These are phyloP conservation scores for Scylla paramamosain DNA, from an alignment of 1,140 invertebrate genomes.

Conservation along the genomic window DNA sequence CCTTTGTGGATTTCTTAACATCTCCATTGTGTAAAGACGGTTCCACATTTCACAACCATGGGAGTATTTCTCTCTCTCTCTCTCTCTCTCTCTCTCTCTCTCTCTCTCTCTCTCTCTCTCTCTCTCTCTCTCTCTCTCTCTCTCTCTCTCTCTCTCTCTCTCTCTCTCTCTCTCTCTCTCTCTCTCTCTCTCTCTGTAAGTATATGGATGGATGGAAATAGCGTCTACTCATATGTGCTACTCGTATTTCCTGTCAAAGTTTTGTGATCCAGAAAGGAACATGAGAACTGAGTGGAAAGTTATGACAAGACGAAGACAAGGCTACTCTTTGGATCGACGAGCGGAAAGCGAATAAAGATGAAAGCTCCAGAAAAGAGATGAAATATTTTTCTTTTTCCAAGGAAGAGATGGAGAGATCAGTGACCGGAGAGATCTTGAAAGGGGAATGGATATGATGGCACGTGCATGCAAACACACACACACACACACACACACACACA, in stretches of 20 bases:
- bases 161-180: too few species aligned
- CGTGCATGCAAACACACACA: constrained; percentile 31
- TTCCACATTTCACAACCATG: not conserved
- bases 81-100: not conserved
- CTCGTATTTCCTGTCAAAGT: too few species aligned
- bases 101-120: not conserved
- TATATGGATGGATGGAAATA: too few species aligned
- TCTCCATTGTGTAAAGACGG: not conserved
- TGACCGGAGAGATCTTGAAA: not conserved
- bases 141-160: too few species aligned
- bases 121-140: not conserved
- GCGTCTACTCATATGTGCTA: too few species aligned
- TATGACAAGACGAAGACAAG: not conserved
- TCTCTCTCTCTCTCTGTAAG: too few species aligned
- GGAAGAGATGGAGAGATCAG: not conserved
- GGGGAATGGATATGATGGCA: not conserved
- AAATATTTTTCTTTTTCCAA: not conserved
- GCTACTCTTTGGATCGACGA: not conserved
- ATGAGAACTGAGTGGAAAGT: not conserved
- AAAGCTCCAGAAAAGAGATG: not conserved
- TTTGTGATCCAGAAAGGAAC: not conserved
- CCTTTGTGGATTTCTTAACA: not conserved
- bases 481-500: constrained; percentile 37
- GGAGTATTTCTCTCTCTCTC: not conserved
- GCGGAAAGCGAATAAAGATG: not conserved